A percentile compares a stretch with the other conserved stretches of the same genome.
phyloP scores from a whole-genome alignment of 2,113 vertebrate genomes.

The Callopanchax toddi region DNA sequence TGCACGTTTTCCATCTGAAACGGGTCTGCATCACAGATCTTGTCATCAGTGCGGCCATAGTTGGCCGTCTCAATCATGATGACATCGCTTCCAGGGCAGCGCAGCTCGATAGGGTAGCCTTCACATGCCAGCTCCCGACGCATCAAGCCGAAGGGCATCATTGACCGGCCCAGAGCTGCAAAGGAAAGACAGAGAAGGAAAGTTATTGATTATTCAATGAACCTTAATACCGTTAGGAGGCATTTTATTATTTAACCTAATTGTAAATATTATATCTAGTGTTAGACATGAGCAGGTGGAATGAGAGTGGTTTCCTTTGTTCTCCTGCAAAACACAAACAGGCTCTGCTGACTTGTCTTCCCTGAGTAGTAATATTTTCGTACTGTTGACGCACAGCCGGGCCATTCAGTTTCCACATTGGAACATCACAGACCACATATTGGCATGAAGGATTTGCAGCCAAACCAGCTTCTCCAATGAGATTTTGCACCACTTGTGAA shows the following conservation, averaged over 20 bases:
- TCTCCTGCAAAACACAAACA: conserved; percentile 45
- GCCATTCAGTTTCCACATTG: conserved; percentile 34
- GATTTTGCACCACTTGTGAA: conserved; percentile 58
- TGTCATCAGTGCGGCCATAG: conserved; percentile 93
- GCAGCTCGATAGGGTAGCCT: conserved; percentile 94
- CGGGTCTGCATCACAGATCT: conserved; percentile 93
- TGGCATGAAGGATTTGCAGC: conserved; percentile 43
- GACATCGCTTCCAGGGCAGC: conserved; percentile 93
- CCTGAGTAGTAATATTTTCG: conserved; percentile 28
- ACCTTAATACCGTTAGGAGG: conserved; percentile 59
- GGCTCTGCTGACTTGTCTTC: conserved; percentile 25
- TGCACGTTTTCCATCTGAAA: conserved; percentile 97
- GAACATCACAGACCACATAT: conserved; percentile 52
- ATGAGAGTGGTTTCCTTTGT: conserved; percentile 37
- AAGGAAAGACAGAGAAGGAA: conserved; percentile 43
- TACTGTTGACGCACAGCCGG: conserved; percentile 34
- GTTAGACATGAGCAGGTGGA: conserved; percentile 31
- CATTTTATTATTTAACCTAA: conserved; percentile 60
- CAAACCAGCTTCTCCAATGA: conserved; percentile 49
- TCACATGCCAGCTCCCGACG: conserved; percentile 92
- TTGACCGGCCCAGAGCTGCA: conserved; percentile 87
- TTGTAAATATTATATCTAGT: conserved; percentile 60
- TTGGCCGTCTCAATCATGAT: conserved; percentile 95
- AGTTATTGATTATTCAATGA: conserved; percentile 67
- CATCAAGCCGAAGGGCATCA: conserved; percentile 92